A percentile compares a stretch with the other conserved stretches of the same genome.
phyloP scores from a whole-genome alignment of 2,888 invertebrate genomes.

The Meloe dianella region DNA sequence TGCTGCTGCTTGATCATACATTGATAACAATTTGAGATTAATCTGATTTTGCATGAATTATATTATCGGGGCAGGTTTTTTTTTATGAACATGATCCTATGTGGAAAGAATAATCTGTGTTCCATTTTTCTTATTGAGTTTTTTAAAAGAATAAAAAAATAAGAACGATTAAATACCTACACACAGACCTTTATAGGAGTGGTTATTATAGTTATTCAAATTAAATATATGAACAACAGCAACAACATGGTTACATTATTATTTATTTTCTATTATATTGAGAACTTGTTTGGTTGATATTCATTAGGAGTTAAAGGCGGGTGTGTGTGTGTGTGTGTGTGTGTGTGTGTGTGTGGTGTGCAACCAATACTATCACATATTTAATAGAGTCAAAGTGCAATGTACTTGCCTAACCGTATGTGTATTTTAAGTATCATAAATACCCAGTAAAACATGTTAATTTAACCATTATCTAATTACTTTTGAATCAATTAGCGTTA shows the following conservation, averaged over 20 bases:
- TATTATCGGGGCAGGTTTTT: neutral
- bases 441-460: neutral
- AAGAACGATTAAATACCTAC: conserved; percentile 8
- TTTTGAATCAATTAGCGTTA: no score
- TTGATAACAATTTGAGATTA: neutral
- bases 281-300: conserved; percentile 22
- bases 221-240: neutral
- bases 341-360: no score
- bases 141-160: no score
- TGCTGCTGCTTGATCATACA: neutral
- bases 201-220: conserved; percentile 24
- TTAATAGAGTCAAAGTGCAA: conserved; percentile 52
- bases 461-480: neutral
- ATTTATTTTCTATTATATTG: conserved; percentile 12
- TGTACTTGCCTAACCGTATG: conserved; percentile 42
- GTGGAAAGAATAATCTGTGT: no score
- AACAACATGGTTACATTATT: neutral
- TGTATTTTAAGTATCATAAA: conserved; percentile 12
- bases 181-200: conserved; percentile 22
- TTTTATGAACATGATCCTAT: neutral
- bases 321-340: no score
- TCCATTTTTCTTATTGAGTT: no score
- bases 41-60: neutral
- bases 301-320: conserved; percentile 38
- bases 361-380: conserved; percentile 50